Percentiles rank a stretch among this genome's conserved stretches.
Evolutionary conservation across 2,113 vertebrate species (phyloP).

Genomic region (Papio anubis): DNA sequence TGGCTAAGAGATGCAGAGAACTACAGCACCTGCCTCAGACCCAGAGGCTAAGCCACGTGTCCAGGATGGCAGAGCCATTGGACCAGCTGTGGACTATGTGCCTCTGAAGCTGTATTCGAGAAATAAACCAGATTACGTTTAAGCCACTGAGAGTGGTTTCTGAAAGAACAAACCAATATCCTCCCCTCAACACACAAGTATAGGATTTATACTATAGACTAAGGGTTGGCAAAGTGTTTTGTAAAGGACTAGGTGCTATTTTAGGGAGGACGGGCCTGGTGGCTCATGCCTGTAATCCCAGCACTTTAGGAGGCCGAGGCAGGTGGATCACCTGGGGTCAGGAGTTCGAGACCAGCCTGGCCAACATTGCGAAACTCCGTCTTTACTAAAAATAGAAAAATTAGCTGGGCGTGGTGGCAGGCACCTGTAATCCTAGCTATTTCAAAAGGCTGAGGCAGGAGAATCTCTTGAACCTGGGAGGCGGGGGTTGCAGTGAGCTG

Average conservation of each 20-base stretch:
- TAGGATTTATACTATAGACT: background rate
- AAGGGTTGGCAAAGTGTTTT: background rate
- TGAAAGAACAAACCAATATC: background rate
- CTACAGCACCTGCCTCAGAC: background rate
- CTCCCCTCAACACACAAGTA: background rate
- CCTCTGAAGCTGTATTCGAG: background rate
- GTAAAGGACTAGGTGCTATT: background rate
- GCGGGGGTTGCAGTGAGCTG: too few relatives aligned
- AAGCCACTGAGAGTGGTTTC: background rate
- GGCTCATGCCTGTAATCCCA: too few relatives aligned
- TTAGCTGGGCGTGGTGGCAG: too few relatives aligned
- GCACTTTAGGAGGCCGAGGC: too few relatives aligned
- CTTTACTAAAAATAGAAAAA: too few relatives aligned
- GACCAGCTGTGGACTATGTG: background rate
- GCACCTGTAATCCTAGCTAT: too few relatives aligned
- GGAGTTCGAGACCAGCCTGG: too few relatives aligned
- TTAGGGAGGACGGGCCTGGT: background rate
- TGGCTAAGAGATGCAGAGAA: background rate
- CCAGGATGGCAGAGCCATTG: background rate
- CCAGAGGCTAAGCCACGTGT: rapidly evolving
- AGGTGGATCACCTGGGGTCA: too few relatives aligned
- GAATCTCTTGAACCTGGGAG: too few relatives aligned
- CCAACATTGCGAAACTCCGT: too few relatives aligned
- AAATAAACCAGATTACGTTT: background rate
- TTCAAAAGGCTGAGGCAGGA: too few relatives aligned